Conservation (phyloP, 2,888 invertebrate genomes). For the Tetranychus truncatus region DNA sequence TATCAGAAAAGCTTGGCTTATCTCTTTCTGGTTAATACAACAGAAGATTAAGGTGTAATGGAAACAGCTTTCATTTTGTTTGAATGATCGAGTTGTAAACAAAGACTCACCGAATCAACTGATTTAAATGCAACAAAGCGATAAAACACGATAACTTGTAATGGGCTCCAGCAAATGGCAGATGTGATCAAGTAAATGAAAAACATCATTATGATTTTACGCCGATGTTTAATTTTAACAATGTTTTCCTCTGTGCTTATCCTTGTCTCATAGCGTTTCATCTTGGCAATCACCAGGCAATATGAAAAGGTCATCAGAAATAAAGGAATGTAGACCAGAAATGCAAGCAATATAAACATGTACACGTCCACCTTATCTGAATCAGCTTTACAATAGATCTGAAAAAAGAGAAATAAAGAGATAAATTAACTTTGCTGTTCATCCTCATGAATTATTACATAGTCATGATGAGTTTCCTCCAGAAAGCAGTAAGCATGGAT, state of each 20-base stretch:
- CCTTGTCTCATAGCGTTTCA: slow-evolving; percentile 30
- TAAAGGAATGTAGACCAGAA: slow-evolving; percentile 59
- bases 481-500: too few relatives aligned
- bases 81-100: background rate
- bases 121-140: slow-evolving; percentile 9
- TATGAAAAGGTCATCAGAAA: slow-evolving; percentile 53
- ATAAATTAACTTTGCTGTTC: too few relatives aligned
- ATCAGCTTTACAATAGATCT: slow-evolving; percentile 53
- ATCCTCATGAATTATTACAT: too few relatives aligned
- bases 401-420: background rate
- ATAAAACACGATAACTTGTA: slow-evolving; percentile 50
- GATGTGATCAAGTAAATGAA: slow-evolving; percentile 50
- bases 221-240: slow-evolving; percentile 22
- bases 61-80: too few relatives aligned
- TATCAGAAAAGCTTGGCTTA: too few relatives aligned
- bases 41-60: too few relatives aligned
- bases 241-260: slow-evolving; percentile 23
- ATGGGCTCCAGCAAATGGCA: slow-evolving; percentile 50
- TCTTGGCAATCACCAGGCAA: slow-evolving; percentile 49
- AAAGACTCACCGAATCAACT: slow-evolving; percentile 3
- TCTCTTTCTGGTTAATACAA: too few relatives aligned
- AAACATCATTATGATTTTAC: slow-evolving; percentile 46
- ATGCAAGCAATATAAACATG: slow-evolving; percentile 55
- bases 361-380: slow-evolving; percentile 38
- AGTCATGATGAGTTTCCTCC: too few relatives aligned